phyloP scores from a whole-genome alignment of 2,113 vertebrate species.

The Ciconia maguari region DNA sequence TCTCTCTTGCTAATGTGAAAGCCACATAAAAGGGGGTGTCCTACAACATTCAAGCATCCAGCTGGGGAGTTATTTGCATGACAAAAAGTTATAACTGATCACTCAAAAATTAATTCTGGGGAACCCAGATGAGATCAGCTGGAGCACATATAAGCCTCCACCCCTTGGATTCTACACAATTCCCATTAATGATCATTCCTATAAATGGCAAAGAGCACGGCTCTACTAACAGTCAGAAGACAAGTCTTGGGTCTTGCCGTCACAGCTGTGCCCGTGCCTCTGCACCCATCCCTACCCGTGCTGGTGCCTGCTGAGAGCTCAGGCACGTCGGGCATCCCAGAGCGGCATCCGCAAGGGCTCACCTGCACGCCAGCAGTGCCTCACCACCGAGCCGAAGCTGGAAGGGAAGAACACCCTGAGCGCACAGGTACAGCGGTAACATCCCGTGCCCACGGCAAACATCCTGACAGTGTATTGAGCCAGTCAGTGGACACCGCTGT shows the following conservation, averaged over 20 bases:
- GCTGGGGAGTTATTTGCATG: not conserved
- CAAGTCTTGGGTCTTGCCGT: not conserved
- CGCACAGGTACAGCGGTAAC: not conserved
- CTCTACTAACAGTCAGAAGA: not conserved
- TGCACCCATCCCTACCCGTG: not conserved
- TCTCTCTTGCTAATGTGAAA: not conserved
- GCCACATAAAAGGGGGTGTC: not conserved
- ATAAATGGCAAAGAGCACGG: not conserved
- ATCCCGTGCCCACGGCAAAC: not conserved
- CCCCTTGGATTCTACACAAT: not conserved
- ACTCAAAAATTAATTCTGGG: not conserved
- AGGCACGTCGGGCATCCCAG: not conserved
- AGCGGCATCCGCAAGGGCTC: fast-evolving
- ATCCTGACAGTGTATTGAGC: fast-evolving
- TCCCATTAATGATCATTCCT: not conserved
- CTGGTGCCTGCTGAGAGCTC: fast-evolving
- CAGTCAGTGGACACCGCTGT: not conserved
- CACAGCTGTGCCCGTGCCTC: fast-evolving
- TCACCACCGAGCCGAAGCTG: fast-evolving
- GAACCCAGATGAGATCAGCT: not conserved
- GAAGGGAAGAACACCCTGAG: not conserved
- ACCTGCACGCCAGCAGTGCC: fast-evolving
- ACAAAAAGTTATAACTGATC: not conserved
- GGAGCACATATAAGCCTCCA: not conserved
- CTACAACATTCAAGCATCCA: not conserved